These are phyloP conservation scores for Apistogramma diplotaenia DNA, from an alignment of 2,113 vertebrate species.

Conservation along the genomic window DNA sequence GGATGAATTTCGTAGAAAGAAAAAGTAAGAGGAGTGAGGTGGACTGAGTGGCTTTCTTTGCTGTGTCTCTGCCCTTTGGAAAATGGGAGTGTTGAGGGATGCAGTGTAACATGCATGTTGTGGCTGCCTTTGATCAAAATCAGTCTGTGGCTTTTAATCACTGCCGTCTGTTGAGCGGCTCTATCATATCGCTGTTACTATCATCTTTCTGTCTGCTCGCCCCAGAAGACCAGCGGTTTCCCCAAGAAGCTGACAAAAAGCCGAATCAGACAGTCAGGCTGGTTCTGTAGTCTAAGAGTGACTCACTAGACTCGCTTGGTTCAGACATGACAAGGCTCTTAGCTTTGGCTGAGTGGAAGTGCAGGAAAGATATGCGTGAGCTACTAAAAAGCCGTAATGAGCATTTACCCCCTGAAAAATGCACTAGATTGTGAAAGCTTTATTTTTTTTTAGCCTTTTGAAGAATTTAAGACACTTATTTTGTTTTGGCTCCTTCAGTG, in stretches of 20 bases:
- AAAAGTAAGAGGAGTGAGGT: background rate
- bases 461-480: background rate
- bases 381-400: conserved; percentile 27
- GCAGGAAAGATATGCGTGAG: background rate
- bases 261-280: background rate
- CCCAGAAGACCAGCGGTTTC: conserved; percentile 1
- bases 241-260: background rate
- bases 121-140: background rate
- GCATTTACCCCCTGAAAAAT: conserved; percentile 28
- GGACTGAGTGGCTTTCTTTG: background rate
- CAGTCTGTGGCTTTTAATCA: background rate
- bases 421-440: background rate
- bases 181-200: background rate
- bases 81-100: background rate
- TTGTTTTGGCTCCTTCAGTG: background rate
- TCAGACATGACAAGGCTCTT: conserved; percentile 50
- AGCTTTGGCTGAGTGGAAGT: conserved; percentile 18
- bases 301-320: conserved; percentile 22
- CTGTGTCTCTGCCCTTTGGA: background rate
- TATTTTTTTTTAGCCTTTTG: background rate
- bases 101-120: background rate
- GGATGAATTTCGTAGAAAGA: background rate
- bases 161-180: background rate
- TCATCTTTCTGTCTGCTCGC: conserved; percentile 8
- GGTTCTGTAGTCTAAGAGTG: conserved; percentile 40